Conservation (phyloP, 2,797 vertebrate species). For the Pantherophis vulpinus region DNA sequence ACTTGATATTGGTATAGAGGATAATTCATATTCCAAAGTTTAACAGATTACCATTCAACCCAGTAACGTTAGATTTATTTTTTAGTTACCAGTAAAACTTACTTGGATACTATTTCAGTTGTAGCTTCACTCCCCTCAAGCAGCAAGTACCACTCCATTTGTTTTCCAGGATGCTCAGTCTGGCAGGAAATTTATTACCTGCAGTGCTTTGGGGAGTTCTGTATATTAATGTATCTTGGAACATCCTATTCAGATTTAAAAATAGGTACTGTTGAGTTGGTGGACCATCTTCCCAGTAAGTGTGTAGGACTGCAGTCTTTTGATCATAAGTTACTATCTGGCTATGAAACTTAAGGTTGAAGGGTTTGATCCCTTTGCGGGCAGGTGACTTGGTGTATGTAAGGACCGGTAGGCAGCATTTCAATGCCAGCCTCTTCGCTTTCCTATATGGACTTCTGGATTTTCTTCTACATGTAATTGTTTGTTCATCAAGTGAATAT, state of each 20-base stretch:
- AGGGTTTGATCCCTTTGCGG: not conserved
- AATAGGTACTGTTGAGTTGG: not conserved
- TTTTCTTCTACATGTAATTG: not conserved
- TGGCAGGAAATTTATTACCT: not conserved
- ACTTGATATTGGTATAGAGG: not conserved
- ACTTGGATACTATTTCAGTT: not conserved
- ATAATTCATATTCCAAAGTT: not conserved
- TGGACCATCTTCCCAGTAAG: not conserved
- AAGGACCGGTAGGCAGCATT: not conserved
- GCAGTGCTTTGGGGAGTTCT: not conserved
- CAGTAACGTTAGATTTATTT: not conserved
- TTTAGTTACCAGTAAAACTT: not conserved
- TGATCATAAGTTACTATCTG: not conserved
- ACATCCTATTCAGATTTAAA: not conserved
- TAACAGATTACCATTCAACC: not conserved
- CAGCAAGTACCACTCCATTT: not conserved
- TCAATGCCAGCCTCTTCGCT: not conserved
- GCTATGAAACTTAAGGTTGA: not conserved
- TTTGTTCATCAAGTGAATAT: not conserved
- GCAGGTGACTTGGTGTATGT: not conserved
- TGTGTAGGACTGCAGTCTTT: not conserved
- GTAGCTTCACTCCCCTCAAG: not conserved
- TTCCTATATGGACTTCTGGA: not conserved
- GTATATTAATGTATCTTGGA: not conserved
- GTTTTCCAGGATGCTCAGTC: not conserved